Evolutionary conservation across 2,113 vertebrate species (phyloP).

Genomic region (Phaetusa simplex): DNA sequence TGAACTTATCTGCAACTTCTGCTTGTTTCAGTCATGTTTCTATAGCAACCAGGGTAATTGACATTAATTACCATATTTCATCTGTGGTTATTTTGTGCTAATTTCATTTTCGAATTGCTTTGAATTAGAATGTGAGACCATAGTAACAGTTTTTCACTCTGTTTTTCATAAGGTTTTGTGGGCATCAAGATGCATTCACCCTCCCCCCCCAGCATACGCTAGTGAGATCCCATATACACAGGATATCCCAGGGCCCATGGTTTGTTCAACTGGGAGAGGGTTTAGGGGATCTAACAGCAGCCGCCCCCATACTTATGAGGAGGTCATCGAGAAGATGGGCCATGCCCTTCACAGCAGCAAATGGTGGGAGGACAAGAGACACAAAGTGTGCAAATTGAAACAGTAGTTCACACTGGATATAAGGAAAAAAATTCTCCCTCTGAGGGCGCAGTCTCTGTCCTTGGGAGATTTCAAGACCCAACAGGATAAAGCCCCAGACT

Average conservation of each 20-base stretch:
- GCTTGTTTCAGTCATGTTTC: constrained; percentile 56
- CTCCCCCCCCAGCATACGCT: fast-evolving
- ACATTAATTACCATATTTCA: constrained; percentile 63
- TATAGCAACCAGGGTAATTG: constrained; percentile 72
- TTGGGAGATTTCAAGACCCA: background rate
- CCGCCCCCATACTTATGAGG: background rate
- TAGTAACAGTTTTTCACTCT: background rate
- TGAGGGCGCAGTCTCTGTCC: background rate
- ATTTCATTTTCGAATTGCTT: constrained; percentile 66
- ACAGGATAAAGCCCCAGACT: background rate
- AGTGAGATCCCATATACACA: fast-evolving
- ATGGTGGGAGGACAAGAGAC: background rate
- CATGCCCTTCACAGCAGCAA: background rate
- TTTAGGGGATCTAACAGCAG: background rate
- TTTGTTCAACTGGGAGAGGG: background rate
- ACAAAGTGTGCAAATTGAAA: background rate
- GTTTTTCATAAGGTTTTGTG: background rate
- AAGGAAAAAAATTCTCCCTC: fast-evolving
- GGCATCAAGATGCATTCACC: background rate
- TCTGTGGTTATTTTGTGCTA: constrained; percentile 44
- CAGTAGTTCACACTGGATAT: background rate
- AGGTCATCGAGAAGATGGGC: background rate
- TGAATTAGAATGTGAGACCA: constrained; percentile 15
- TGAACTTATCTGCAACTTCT: constrained; percentile 59
- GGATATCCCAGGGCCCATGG: no score